These are phyloP conservation scores for Calidris pygmaea DNA, from an alignment of 2,113 vertebrate genomes.

Conservation along the genomic window DNA sequence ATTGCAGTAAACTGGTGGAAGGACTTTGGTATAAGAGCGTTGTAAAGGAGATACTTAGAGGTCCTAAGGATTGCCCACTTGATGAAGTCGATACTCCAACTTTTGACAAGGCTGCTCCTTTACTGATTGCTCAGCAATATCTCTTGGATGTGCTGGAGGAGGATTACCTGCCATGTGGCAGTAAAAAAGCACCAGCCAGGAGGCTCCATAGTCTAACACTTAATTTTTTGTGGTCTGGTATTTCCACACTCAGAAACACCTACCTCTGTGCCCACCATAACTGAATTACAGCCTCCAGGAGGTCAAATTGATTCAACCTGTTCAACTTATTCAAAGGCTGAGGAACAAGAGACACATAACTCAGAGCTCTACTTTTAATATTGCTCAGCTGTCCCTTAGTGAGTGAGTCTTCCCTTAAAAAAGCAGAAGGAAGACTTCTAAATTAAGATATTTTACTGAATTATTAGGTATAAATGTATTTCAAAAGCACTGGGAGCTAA, in stretches of 20 bases:
- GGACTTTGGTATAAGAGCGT: background rate
- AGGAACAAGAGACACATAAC: background rate
- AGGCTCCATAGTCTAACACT: background rate
- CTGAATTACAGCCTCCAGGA: background rate
- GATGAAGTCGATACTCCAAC: background rate
- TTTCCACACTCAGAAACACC: background rate
- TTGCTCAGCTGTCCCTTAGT: background rate
- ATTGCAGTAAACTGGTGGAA: background rate
- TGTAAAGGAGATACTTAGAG: background rate
- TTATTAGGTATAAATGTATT: background rate
- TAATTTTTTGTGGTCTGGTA: background rate
- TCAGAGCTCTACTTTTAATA: background rate
- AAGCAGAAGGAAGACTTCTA: background rate
- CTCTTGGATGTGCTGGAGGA: background rate
- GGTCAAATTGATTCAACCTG: background rate
- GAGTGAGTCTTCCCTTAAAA: background rate
- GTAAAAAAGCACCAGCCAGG: background rate
- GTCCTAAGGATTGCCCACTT: background rate
- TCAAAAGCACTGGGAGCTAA: background rate
- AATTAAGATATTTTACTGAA: background rate
- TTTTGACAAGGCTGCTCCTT: background rate
- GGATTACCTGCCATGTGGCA: rapidly evolving
- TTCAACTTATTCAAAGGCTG: background rate
- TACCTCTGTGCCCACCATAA: background rate
- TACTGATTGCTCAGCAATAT: background rate